These are phyloP conservation scores for Macrobrachium nipponense DNA, from an alignment of 1,140 invertebrate species.

Conservation along the genomic window DNA sequence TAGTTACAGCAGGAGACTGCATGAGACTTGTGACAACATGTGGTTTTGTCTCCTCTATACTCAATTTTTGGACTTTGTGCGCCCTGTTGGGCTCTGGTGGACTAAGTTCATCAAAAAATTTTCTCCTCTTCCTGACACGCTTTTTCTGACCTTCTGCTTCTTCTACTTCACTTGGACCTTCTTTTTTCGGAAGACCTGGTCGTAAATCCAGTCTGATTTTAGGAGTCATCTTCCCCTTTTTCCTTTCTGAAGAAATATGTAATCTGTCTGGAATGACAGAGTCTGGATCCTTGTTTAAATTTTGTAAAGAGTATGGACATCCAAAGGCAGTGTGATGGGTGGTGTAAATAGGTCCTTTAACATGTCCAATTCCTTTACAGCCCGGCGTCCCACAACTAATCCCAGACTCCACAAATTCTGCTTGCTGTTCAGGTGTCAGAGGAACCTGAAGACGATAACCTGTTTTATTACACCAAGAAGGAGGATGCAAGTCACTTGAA, in stretches of 20 bases:
- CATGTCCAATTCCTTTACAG: slow-evolving; percentile 84
- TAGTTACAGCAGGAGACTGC: background rate
- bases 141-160: slow-evolving; percentile 61
- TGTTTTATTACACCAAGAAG: slow-evolving; percentile 90
- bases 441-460: slow-evolving; percentile 88
- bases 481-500: slow-evolving; percentile 89
- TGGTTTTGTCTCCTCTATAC: slow-evolving; percentile 59
- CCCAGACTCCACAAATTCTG: slow-evolving; percentile 72
- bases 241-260: slow-evolving; percentile 48
- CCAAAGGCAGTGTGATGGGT: slow-evolving; percentile 82
- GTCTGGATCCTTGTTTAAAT: slow-evolving; percentile 75
- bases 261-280: slow-evolving; percentile 66
- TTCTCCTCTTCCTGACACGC: slow-evolving; percentile 58
- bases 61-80: slow-evolving; percentile 55
- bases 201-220: slow-evolving; percentile 60
- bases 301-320: slow-evolving; percentile 85
- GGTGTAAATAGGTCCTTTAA: slow-evolving; percentile 79
- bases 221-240: slow-evolving; percentile 50
- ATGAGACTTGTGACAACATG: background rate
- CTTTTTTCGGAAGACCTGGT: slow-evolving; percentile 24
- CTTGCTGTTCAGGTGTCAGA: slow-evolving; percentile 65
- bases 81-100: slow-evolving; percentile 61
- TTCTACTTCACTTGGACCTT: slow-evolving; percentile 37
- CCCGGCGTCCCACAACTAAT: slow-evolving; percentile 80
- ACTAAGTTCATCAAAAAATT: slow-evolving; percentile 60